phyloP scores from a whole-genome alignment of 2,888 invertebrate species.

The Apamea epomidion region DNA sequence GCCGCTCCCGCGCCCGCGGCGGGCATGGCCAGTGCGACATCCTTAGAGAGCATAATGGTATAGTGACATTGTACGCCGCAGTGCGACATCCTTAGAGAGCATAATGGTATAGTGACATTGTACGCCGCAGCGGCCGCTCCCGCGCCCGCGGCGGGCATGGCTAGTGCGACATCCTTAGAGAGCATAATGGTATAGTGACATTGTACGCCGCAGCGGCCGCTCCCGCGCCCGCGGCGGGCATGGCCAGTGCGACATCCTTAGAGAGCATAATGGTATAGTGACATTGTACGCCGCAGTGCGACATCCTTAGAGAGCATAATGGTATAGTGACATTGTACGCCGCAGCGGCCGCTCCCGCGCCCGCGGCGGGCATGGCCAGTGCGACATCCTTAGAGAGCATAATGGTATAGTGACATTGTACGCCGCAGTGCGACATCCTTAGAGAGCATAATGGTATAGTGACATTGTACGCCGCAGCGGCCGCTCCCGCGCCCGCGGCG shows the following conservation, averaged over 20 bases:
- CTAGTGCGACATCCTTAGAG: neutral
- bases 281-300: neutral
- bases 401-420: neutral
- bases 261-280: neutral
- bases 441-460: neutral
- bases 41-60: neutral
- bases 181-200: neutral
- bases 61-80: neutral
- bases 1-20: constrained; percentile 58
- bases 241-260: neutral
- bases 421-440: neutral
- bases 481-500: constrained; percentile 58
- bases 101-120: neutral
- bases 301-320: neutral
- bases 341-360: constrained; percentile 56
- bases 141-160: constrained; percentile 48
- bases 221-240: constrained; percentile 55
- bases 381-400: neutral
- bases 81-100: neutral
- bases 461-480: constrained; percentile 13
- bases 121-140: constrained; percentile 48
- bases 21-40: neutral
- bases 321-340: neutral
- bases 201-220: constrained; percentile 38
- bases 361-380: constrained; percentile 31